Conservation (phyloP, 2,888 invertebrate genomes). For the Eulithis prunata region DNA sequence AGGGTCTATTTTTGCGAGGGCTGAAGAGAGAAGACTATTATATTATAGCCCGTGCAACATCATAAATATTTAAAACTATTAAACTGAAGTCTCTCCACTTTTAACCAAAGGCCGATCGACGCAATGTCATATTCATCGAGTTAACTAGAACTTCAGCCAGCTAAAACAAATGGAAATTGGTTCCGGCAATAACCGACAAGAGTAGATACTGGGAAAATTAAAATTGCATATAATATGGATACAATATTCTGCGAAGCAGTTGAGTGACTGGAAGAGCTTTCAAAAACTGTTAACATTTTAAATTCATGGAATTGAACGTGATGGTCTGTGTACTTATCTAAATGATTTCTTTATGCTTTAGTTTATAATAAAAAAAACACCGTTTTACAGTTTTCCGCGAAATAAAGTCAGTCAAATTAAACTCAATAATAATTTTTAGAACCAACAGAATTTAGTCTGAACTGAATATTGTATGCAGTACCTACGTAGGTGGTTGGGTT, state of each 20-base stretch:
- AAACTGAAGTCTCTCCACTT: not conserved
- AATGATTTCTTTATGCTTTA: too few relatives aligned
- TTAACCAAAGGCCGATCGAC: conserved; percentile 6
- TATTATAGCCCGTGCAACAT: not conserved
- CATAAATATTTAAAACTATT: not conserved
- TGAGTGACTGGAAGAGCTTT: not conserved
- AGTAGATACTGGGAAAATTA: conserved; percentile 1
- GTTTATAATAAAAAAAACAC: too few relatives aligned
- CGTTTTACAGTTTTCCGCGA: too few relatives aligned
- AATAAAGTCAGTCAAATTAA: too few relatives aligned
- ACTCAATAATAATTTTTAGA: too few relatives aligned
- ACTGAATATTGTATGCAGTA: too few relatives aligned
- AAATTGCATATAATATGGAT: not conserved
- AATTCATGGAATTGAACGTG: too few relatives aligned
- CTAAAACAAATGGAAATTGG: conserved; percentile 1
- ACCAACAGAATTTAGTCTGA: too few relatives aligned
- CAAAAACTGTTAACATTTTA: not conserved
- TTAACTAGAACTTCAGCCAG: conserved; percentile 3
- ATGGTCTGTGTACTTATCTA: too few relatives aligned
- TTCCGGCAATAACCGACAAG: conserved; percentile 4
- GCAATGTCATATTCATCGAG: conserved; percentile 3
- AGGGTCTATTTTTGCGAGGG: too few relatives aligned
- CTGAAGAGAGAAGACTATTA: too few relatives aligned
- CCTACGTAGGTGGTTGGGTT: too few relatives aligned
- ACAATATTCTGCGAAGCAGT: conserved; percentile 3